Evolutionary conservation across 2,797 vertebrate genomes (phyloP).

Genomic region (Alcedo atthis): DNA sequence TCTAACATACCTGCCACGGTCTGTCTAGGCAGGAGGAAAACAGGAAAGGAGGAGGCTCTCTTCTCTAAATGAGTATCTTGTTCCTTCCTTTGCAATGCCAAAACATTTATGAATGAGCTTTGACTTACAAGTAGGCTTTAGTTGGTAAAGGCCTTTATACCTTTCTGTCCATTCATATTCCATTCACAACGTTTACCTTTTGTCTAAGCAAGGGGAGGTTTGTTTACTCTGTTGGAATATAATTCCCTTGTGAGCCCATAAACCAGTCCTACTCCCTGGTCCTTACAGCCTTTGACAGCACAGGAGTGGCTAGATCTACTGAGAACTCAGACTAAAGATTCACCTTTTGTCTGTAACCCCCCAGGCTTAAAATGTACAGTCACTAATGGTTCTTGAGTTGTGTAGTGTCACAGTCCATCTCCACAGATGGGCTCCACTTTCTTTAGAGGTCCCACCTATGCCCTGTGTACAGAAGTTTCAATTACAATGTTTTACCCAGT

Average conservation of each 20-base stretch:
- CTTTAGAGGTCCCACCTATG: background rate
- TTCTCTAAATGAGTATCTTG: background rate
- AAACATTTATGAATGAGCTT: slow-evolving; percentile 25
- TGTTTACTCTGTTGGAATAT: background rate
- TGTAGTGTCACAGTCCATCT: background rate
- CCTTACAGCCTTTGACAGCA: background rate
- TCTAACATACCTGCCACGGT: background rate
- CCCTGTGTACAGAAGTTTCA: background rate
- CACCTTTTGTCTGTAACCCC: background rate
- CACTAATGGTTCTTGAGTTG: background rate
- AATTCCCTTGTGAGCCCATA: background rate
- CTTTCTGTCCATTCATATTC: background rate
- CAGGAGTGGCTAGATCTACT: background rate
- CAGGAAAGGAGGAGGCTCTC: slow-evolving; percentile 10
- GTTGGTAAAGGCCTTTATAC: background rate
- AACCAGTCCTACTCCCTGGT: background rate
- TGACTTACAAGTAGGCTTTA: background rate
- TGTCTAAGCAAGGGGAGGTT: background rate
- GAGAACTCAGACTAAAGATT: background rate
- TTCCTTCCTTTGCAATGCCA: background rate
- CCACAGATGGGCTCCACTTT: fast-evolving
- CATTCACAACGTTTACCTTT: background rate
- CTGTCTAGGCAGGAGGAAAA: background rate
- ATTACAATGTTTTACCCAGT: background rate
- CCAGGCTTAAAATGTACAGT: background rate